Evolutionary conservation across 2,797 vertebrate species (phyloP).

Genomic region (Anolis apletophallus): DNA sequence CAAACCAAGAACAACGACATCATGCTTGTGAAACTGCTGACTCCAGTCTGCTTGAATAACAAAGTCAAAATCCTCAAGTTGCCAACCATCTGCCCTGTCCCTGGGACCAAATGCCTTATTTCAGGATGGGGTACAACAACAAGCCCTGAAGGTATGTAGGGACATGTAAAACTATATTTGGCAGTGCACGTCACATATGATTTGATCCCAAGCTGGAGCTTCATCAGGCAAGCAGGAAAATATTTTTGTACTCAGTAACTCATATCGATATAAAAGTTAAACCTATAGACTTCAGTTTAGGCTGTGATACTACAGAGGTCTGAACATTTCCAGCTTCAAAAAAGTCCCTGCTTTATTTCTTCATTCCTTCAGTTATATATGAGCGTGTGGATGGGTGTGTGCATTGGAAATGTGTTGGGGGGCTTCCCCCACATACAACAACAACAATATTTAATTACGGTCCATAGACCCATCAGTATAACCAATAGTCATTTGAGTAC

Average conservation of each 20-base stretch:
- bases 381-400: too few species aligned
- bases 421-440: too few species aligned
- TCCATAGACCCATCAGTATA: too few species aligned
- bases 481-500: too few species aligned
- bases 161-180: not conserved
- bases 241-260: not conserved
- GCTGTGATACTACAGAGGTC: not conserved
- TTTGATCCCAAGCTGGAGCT: not conserved
- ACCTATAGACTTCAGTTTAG: not conserved
- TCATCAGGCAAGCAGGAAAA: not conserved
- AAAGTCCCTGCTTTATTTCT: too few species aligned
- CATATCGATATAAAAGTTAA: not conserved
- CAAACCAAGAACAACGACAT: conserved; percentile 63
- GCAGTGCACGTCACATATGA: too few species aligned
- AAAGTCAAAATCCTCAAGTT: conserved; percentile 32
- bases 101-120: conserved; percentile 48
- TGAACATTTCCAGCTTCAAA: too few species aligned
- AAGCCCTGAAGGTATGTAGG: conserved; percentile 52
- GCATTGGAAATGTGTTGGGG: too few species aligned
- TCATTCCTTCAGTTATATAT: too few species aligned
- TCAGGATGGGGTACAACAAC: conserved; percentile 74
- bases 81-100: conserved; percentile 27
- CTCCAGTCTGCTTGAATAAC: not conserved
- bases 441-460: too few species aligned
- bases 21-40: conserved; percentile 64